Base-by-base conservation (phyloP, 2,113 vertebrate species). In the Sinosuthora webbiana region DNA sequence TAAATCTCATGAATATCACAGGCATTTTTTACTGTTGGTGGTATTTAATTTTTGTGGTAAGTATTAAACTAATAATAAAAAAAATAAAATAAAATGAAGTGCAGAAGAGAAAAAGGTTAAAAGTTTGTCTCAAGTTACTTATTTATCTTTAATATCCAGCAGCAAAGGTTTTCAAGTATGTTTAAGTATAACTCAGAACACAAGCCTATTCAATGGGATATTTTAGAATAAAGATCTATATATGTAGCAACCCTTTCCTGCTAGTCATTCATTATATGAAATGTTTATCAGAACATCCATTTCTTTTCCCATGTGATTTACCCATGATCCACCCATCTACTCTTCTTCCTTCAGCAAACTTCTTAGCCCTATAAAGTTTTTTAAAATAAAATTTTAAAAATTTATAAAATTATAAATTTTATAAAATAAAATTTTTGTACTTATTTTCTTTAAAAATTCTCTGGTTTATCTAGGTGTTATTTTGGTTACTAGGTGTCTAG, bases 261-360 rank as follows among this genome's bases (percentile, higher is more conserved):
- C 35, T 96, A 93, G 86, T 30, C 80, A 91, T 95, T 91, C 42
- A 68, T 77, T 39, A 41, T n/a, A 74, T 42, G 49, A 94, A 95
- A 93, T 70, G 70, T 96, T 96, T 87, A 90, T 94, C 45, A 87
- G 55, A 63, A 89, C 55, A 23, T 65, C 44, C 20, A 52, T 78
- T 92, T 33, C 45, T 95, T 84, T 83, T 63, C 44, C 53, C 50
- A 64, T 80, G 42, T 77, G 35, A 90, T 64, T 92, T 94, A 79
- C 41, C 27, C 63, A 56, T 37, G 57, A 68, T 83, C 79, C 49
- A 92, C 42, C 85, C 91, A 83, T 7, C 10, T 30, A 1, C 9
- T 71, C 17, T 84, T 83, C 68, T 86, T 95, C 90, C 75, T 91
- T 45, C 63, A 70, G 41, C 35, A 77, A 92, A 92, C 17, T 79